Evolutionary conservation across 2,113 vertebrate species (phyloP).

Genomic region (Pantherophis guttatus): DNA sequence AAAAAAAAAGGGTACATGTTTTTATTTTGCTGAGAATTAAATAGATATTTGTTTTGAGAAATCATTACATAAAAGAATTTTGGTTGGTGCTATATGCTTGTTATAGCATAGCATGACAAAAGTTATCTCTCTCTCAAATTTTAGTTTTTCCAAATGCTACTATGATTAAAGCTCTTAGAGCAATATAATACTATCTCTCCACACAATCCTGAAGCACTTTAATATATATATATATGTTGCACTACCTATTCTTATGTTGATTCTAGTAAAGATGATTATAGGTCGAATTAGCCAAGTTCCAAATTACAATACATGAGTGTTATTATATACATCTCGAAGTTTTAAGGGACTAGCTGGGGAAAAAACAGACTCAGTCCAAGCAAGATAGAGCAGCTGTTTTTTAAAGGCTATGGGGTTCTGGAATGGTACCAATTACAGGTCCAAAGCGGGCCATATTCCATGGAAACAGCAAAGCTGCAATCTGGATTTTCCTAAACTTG

Average conservation of each 20-base stretch:
- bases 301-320: background rate
- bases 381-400: too few relatives aligned
- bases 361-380: background rate
- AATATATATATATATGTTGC: background rate
- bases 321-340: background rate
- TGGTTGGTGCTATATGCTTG: background rate
- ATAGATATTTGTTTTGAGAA: background rate
- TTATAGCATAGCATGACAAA: background rate
- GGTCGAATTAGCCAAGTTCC: background rate
- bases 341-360: background rate
- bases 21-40: background rate
- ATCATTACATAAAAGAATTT: background rate
- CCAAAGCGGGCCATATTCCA: too few relatives aligned
- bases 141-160: background rate
- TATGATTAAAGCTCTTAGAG: background rate
- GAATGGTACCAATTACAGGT: too few relatives aligned
- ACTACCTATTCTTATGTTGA: background rate
- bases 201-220: background rate
- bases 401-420: too few relatives aligned
- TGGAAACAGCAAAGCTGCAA: too few relatives aligned
- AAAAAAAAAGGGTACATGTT: background rate
- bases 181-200: background rate
- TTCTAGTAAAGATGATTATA: background rate
- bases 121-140: background rate
- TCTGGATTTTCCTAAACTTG: too few relatives aligned